Base-by-base conservation (phyloP, 2,797 vertebrate species). In the Centroberyx gerrardi region DNA sequence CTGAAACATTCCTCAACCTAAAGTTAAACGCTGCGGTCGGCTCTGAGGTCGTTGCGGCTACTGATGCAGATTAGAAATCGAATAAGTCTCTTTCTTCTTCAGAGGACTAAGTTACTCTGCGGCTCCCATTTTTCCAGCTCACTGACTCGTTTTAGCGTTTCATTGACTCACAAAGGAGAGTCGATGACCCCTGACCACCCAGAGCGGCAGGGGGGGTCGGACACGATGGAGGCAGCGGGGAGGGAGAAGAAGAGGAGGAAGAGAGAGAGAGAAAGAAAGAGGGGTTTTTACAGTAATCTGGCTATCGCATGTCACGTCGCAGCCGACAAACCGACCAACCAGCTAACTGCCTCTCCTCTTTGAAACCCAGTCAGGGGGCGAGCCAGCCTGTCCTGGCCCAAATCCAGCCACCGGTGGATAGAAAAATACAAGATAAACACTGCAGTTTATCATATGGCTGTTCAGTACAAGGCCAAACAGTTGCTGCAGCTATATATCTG, bases 101-200 rank as follows among this genome's bases (percentile, higher is more conserved):
- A 4, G 44, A 49, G 28, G 72, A 29, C 14, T 78, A 44, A 74
- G 85, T 80, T 33, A 84, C 70, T 76, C 65, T 52, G 36, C 52
- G 60, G 73, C 81, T 80, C 82, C 76, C 18, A 67, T 85, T 84
- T 74, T 74, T 89, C 90, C 71, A 28, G 84, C 80, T 89, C 83
- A 28, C 68, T 84, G 89, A 74, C 87, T 86, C 38, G 51, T 70
- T 85, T 82, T 60, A 74, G 53, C 38, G 2, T 36, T 75, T 78
- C 69, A 74, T 22, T 22, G 22, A 22, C 22, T 22, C 22, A 22
- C 22, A 22, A 76, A 76, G 78, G 74, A 81, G 40, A 86, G 82
- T 70, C 72, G 64, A 64, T 64, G 88, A 85, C 81, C 89, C 82
- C 70, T 85, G 89, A 92, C 83, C 76, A 0, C 67, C 54, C 3